Conservation (phyloP, 2,113 vertebrate species). For the Lampris megalopsis region DNA sequence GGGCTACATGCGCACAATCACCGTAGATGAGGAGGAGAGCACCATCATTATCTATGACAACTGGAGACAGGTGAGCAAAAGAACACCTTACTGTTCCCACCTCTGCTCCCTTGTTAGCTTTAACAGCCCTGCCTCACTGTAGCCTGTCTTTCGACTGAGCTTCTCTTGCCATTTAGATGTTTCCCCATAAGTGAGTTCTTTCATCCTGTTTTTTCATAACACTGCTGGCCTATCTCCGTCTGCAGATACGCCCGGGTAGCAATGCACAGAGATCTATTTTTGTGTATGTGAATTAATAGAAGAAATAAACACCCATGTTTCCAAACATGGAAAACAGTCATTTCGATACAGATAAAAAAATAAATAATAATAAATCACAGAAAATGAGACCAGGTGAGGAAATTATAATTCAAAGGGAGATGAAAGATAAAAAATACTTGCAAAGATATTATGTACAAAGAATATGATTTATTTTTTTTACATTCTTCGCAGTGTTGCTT, state of each 20-base stretch:
- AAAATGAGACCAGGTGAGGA: background rate
- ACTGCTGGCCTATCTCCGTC: background rate
- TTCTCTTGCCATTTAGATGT: background rate
- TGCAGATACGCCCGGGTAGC: background rate
- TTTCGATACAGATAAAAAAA: background rate
- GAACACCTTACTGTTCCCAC: conserved; percentile 33
- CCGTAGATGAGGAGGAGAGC: conserved; percentile 89
- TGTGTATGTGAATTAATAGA: background rate
- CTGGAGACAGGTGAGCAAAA: conserved; percentile 90
- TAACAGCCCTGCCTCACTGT: conserved; percentile 24
- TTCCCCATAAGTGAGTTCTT: background rate
- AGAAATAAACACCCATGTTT: background rate
- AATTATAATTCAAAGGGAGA: background rate
- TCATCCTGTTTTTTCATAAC: background rate
- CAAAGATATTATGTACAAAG: background rate
- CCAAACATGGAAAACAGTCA: background rate
- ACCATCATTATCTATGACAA: conserved; percentile 90
- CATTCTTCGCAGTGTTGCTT: too few species aligned
- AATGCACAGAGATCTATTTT: background rate
- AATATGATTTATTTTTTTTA: too few species aligned
- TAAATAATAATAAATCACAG: background rate
- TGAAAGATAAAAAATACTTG: background rate
- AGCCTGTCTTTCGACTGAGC: background rate
- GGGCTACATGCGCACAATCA: conserved; percentile 85
- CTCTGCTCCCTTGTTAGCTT: conserved; percentile 47